phyloP scores from a whole-genome alignment of 2,113 vertebrate genomes.

The Perca flavescens region DNA sequence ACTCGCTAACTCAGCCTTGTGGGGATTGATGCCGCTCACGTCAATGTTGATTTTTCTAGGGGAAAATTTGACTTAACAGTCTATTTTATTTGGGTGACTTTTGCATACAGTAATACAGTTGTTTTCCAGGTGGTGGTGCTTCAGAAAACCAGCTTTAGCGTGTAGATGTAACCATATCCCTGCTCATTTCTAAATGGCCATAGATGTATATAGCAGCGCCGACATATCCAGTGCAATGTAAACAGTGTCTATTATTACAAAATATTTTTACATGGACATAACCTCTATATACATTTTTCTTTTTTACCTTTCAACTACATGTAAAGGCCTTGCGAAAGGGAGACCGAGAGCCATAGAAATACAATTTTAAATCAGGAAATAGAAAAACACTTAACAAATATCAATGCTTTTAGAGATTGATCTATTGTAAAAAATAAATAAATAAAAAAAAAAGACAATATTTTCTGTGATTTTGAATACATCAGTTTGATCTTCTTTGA shows the following conservation, averaged over 20 bases:
- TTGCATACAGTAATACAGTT: constrained; percentile 60
- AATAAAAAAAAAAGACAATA: constrained; percentile 12
- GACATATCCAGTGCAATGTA: constrained; percentile 65
- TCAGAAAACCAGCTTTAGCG: constrained; percentile 71
- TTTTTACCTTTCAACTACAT: constrained; percentile 79
- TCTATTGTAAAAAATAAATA: constrained; percentile 43
- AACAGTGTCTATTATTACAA: constrained; percentile 60
- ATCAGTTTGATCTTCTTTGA: constrained; percentile 74
- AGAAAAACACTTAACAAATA: constrained; percentile 61
- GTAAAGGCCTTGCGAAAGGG: constrained; percentile 81
- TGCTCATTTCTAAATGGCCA: constrained; percentile 63
- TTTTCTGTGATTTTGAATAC: constrained; percentile 77
- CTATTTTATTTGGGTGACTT: constrained; percentile 36
- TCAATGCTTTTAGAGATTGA: constrained; percentile 67
- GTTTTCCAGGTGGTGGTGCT: constrained; percentile 56
- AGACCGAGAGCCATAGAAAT: constrained; percentile 81
- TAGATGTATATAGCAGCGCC: constrained; percentile 68
- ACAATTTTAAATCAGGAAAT: constrained; percentile 75
- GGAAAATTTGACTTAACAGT: constrained; percentile 21
- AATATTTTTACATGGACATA: constrained; percentile 71
- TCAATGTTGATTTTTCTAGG: constrained; percentile 30
- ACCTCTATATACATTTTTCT: constrained; percentile 56
- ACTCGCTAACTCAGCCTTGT: neutral
- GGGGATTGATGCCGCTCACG: constrained; percentile 10
- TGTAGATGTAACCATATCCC: constrained; percentile 49